Evolutionary conservation across 2,113 vertebrate genomes (phyloP).

Genomic region (Tor tambroides): DNA sequence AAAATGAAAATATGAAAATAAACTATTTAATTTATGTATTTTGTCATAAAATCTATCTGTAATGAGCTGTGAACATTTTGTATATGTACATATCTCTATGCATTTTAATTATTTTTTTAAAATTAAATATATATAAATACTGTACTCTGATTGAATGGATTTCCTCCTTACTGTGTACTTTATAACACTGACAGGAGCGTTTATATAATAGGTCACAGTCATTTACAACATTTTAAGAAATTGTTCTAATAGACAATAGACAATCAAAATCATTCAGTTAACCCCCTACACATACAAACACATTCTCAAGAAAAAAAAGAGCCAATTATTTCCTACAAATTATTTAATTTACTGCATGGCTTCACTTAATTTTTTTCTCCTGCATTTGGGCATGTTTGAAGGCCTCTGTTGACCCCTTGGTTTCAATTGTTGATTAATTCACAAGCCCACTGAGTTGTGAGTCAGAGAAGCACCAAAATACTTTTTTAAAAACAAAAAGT

Average conservation of each 20-base stretch:
- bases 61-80: no score
- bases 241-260: no score
- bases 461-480: conserved; percentile 11
- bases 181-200: no score
- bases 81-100: not conserved
- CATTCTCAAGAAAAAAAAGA: conserved; percentile 24
- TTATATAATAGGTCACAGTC: no score
- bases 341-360: conserved; percentile 58
- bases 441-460: conserved; percentile 1
- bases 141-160: no score
- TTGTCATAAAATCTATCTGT: no score
- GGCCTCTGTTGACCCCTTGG: conserved; percentile 37
- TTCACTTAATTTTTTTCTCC: conserved; percentile 26
- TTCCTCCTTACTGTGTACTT: no score
- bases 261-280: not conserved
- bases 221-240: no score
- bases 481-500: no score
- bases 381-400: conserved; percentile 33
- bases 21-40: no score
- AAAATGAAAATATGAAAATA: no score
- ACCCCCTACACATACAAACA: conserved; percentile 10
- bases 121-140: not conserved
- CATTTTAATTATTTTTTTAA: not conserved
- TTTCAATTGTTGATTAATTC: conserved; percentile 44
- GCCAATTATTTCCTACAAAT: conserved; percentile 55